phyloP scores from a whole-genome alignment of 2,797 vertebrate genomes.

The Discoglossus pictus region DNA sequence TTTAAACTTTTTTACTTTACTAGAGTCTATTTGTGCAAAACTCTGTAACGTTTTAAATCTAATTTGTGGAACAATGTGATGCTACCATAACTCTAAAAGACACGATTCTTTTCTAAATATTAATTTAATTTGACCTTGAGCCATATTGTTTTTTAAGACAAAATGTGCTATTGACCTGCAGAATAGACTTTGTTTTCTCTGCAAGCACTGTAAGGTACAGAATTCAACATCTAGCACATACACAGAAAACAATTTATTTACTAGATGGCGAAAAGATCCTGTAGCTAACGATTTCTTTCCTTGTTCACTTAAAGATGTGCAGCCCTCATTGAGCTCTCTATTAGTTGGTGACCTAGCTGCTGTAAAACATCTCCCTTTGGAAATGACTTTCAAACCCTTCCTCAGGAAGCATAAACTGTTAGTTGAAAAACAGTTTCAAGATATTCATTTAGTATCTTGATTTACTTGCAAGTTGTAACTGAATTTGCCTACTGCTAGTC shows the following conservation, averaged over 20 bases:
- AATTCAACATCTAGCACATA: constrained; percentile 19
- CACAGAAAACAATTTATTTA: constrained; percentile 27
- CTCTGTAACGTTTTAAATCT: not conserved
- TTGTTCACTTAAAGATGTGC: constrained; percentile 42
- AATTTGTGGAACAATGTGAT: too few relatives aligned
- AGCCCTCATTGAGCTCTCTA: constrained; percentile 35
- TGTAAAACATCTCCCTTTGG: constrained; percentile 36
- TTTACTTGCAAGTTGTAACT: constrained; percentile 25
- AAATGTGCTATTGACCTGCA: constrained; percentile 9
- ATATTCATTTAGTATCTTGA: constrained; percentile 28
- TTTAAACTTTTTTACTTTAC: too few relatives aligned
- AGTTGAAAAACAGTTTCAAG: constrained; percentile 31
- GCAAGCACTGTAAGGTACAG: not conserved
- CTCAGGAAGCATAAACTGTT: constrained; percentile 29
- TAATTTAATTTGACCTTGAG: not conserved
- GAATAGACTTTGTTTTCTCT: constrained; percentile 4
- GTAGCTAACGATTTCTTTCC: constrained; percentile 28
- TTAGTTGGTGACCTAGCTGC: constrained; percentile 36
- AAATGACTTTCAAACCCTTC: constrained; percentile 31
- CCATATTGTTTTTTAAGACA: not conserved
- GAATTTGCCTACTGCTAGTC: constrained; percentile 14
- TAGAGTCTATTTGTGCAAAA: too few relatives aligned
- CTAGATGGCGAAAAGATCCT: constrained; percentile 24
- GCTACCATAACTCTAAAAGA: too few relatives aligned
- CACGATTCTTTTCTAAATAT: too few relatives aligned